Evolutionary conservation across 2,888 invertebrate genomes (phyloP), one percentile per base, ranked within the genome.

Genomic region (Heliconius erato): DNA sequence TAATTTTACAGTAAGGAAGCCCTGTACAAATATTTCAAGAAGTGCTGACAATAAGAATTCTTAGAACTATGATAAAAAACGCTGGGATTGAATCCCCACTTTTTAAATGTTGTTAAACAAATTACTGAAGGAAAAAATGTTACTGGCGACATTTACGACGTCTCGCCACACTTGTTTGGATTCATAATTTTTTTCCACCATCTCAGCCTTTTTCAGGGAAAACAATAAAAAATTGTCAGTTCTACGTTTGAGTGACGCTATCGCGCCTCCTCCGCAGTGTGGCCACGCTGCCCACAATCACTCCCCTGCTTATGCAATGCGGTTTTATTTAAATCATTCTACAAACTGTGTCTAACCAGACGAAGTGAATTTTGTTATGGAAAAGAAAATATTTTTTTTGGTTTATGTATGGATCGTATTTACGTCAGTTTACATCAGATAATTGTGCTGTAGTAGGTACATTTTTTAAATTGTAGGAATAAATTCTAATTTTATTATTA

Each of bases 161-260:
- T 81, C 76, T 76, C 81, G 82, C 74, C 79, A 79, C 49, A 49
- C 16, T 72, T 82, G 80, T 79, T 79, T 40, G 59, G 79, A 76
- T 79, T 82, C 68, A 77, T 79, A 83, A 74, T 69, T 74, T 79
- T 80, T 80, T 82, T 74, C 80, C 32, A 63, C 69, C 65, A 78
- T 74, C 63, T 49, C 44, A 63, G 68, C 72, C 69, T 76, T 40
- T 76, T 54, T 26, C 76, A 68, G 35, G 76, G 35, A 76, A 35
- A 23, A 76, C 59, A 69, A 59, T 69, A 59, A 44, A 54, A 59
- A 32, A 40, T 40, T 40, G 68, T 67, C 69, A 26, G 59, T 23
- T 49, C 49, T 81, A 40, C 76, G 54, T 81, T 81, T 77, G 80
- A 81, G 80, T 81, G 80, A 81, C 69, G 76, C 40, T 76, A 81